phyloP scores from a whole-genome alignment of 2,888 invertebrate genomes.

The Tanypteryx hageni region DNA sequence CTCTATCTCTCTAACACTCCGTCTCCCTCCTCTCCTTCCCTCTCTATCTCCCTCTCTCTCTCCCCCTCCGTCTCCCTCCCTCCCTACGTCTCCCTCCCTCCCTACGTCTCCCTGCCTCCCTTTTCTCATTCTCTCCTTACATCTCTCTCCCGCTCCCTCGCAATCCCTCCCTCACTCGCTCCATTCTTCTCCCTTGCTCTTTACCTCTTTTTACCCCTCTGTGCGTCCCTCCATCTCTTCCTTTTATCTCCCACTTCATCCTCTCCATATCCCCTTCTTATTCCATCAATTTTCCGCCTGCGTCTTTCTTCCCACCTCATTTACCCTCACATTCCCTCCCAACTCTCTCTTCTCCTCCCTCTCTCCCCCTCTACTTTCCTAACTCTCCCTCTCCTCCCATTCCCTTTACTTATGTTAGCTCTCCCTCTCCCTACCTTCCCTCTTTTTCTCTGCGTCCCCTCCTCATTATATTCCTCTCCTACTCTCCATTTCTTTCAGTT shows the following conservation, averaged over 20 bases:
- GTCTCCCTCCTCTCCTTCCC: too few species aligned
- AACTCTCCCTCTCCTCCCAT: background rate
- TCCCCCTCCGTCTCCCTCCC: background rate
- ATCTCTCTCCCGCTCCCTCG: background rate
- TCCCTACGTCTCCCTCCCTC: background rate
- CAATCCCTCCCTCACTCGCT: too few species aligned
- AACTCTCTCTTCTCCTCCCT: background rate
- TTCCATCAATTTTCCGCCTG: background rate
- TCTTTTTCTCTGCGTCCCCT: too few species aligned
- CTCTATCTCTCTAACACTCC: background rate
- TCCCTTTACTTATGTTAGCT: too few species aligned
- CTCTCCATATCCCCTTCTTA: background rate
- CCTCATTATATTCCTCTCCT: too few species aligned
- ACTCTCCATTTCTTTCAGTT: background rate
- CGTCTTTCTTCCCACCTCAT: background rate
- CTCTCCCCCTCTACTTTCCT: background rate
- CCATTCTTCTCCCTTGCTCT: too few species aligned
- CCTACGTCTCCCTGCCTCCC: background rate
- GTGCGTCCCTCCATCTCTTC: too few species aligned
- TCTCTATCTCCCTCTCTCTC: background rate
- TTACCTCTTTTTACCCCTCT: too few species aligned
- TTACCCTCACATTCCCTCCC: constrained; percentile 44
- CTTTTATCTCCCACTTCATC: background rate
- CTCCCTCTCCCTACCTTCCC: too few species aligned
- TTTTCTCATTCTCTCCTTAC: background rate